Base-by-base conservation (phyloP, 2,113 vertebrate genomes). In the Egretta garzetta region DNA sequence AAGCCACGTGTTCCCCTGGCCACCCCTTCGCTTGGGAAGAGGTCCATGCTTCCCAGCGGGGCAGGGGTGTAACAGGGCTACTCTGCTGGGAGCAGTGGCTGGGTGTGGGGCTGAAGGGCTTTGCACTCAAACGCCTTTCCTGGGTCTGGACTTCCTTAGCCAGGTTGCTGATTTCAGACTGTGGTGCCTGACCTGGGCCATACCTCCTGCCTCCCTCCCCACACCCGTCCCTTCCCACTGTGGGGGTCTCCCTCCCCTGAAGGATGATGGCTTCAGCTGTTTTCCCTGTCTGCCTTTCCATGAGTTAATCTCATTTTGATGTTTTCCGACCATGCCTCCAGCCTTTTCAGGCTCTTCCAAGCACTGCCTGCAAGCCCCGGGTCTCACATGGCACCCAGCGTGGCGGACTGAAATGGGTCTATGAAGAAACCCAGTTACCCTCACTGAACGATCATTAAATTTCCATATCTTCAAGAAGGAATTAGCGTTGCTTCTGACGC, bases 171-270 rank as follows among this genome's bases (percentile, higher is more conserved):
- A 5, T 49, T 82, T 80, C 2, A 2, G 35, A 28, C 53, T 43
- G 47, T 5, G 1, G 47, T 45, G 14, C 52, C 30, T 66, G 47
- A 33, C 18, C 13, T 39, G 30, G 37, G 14, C 52, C 20, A 39
- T 63, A 22, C 12, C 30, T 56, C 16, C 60, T 83, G 26, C 49
- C 20, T 74, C 60, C 4, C n/a, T 87, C 35, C 41, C 22, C 35
- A 32, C 22, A 41, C 14, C 9, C 5, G 0, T 37, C 52, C 77
- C 32, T 63, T 70, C 60, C 28, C 8, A 4, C 18, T 64, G 49
- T 2, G 0, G 30, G 59, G 55, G 8, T 81, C 21, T 59, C 41
- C 56, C 12, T 67, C 13, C 66, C 1, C 0, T 32, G 45, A 60
- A n/a, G 41, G 41, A 20, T 0, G 0, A 64, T 19, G 18, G 37